Conservation (phyloP, 2,797 vertebrate genomes). For the Heteromormyrus szaboi region DNA sequence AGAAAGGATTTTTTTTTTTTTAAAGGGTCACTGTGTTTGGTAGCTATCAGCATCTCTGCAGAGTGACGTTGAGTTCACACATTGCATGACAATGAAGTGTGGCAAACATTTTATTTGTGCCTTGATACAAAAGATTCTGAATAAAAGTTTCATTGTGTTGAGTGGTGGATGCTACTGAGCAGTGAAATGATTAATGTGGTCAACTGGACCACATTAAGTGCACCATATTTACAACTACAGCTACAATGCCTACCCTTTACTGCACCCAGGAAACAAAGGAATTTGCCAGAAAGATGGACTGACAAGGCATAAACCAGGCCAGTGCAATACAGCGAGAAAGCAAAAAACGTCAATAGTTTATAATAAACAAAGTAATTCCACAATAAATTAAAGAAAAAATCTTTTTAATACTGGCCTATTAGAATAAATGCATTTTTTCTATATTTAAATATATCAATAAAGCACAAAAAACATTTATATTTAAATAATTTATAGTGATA, state of each 20-base stretch:
- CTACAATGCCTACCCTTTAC: not conserved
- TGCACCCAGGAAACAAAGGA: not conserved
- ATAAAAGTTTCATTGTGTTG: not conserved
- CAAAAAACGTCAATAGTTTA: not conserved
- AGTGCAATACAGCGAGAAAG: not conserved
- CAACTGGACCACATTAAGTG: not conserved
- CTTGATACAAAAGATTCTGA: not conserved
- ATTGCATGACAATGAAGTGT: not conserved
- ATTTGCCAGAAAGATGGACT: not conserved
- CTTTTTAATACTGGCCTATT: not conserved
- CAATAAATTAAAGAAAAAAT: not conserved
- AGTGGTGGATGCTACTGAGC: not conserved
- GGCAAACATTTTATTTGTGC: not conserved
- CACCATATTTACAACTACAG: not conserved
- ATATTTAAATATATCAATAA: not conserved
- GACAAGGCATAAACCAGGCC: not conserved
- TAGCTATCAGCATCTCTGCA: not conserved
- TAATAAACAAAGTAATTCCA: not conserved
- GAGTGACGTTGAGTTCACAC: not conserved
- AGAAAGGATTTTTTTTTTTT: not conserved
- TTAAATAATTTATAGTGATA: not conserved
- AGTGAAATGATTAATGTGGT: not conserved
- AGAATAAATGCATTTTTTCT: not conserved
- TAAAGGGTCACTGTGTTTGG: not conserved
- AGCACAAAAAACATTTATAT: not conserved